Percentiles rank a stretch among this genome's conserved stretches.
Evolutionary conservation across 2,797 vertebrate species (phyloP).

Genomic region (Nasua narica): DNA sequence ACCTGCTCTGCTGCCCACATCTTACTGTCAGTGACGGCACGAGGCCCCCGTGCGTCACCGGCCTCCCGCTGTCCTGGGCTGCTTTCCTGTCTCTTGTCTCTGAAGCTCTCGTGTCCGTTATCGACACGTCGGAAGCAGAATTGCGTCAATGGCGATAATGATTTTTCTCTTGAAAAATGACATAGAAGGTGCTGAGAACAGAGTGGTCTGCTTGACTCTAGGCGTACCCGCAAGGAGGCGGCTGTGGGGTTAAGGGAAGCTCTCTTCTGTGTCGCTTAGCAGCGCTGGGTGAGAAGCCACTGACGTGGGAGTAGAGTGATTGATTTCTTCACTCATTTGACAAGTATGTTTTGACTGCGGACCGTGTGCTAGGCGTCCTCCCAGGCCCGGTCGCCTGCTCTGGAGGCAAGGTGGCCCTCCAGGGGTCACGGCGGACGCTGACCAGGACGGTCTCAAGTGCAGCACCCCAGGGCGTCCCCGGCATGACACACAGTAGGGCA

Average conservation of each 20-base stretch:
- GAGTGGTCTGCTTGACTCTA: background rate
- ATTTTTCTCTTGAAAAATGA: background rate
- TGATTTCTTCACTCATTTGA: background rate
- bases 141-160: background rate
- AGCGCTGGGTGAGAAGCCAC: background rate
- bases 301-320: background rate
- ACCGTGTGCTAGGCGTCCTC: background rate
- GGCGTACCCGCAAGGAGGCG: too few species aligned
- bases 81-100: background rate
- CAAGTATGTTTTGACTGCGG: background rate
- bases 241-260: background rate
- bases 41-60: background rate
- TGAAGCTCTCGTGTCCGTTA: background rate
- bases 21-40: background rate
- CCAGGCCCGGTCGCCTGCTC: too few species aligned
- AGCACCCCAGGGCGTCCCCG: background rate
- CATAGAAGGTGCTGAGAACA: background rate
- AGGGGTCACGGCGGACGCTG: too few species aligned
- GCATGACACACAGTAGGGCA: background rate
- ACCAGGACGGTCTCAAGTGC: background rate
- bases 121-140: background rate
- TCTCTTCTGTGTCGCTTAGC: background rate
- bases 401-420: background rate
- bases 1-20: too few species aligned
- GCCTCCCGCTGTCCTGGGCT: background rate